Conservation (phyloP, 2,888 invertebrate species). For the Gasteruption jaculator region DNA sequence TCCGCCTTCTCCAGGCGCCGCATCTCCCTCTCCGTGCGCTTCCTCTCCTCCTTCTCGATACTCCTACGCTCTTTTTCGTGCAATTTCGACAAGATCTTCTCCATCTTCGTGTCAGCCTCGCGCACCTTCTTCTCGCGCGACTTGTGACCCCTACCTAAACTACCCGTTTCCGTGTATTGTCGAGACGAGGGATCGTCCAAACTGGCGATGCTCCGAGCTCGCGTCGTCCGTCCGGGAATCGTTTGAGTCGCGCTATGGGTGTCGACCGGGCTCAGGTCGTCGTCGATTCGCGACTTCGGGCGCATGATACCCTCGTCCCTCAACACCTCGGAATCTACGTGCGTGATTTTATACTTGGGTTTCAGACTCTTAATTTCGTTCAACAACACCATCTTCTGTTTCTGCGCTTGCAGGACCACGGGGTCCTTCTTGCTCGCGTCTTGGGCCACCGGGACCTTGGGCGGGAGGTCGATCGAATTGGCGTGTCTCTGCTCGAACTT, state of each 20-base stretch:
- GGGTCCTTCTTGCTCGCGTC: constrained; percentile 35
- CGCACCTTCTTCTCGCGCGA: constrained; percentile 33
- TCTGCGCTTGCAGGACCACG: constrained; percentile 41
- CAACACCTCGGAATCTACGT: constrained; percentile 47
- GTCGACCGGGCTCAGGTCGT: constrained; percentile 43
- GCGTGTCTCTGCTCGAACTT: constrained; percentile 39
- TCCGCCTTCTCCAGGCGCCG: constrained; percentile 32
- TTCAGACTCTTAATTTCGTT: constrained; percentile 45
- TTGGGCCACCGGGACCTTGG: constrained; percentile 29
- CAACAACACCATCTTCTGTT: constrained; percentile 42
- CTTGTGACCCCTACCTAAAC: constrained; percentile 39
- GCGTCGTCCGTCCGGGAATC: constrained; percentile 33
- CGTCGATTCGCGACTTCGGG: constrained; percentile 48
- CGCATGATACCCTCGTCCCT: constrained; percentile 49
- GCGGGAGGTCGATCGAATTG: constrained; percentile 33
- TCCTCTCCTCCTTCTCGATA: constrained; percentile 37
- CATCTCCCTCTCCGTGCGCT: constrained; percentile 35
- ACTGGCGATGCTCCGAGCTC: constrained; percentile 44
- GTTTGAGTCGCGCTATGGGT: constrained; percentile 17
- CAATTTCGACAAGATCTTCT: constrained; percentile 31
- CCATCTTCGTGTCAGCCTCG: constrained; percentile 33
- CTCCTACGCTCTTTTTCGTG: constrained; percentile 38
- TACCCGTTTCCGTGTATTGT: constrained; percentile 42
- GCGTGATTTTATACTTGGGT: constrained; percentile 46
- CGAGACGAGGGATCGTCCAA: constrained; percentile 38